phyloP scores from a whole-genome alignment of 2,888 invertebrate genomes.

The Hyposoter dolosus region DNA sequence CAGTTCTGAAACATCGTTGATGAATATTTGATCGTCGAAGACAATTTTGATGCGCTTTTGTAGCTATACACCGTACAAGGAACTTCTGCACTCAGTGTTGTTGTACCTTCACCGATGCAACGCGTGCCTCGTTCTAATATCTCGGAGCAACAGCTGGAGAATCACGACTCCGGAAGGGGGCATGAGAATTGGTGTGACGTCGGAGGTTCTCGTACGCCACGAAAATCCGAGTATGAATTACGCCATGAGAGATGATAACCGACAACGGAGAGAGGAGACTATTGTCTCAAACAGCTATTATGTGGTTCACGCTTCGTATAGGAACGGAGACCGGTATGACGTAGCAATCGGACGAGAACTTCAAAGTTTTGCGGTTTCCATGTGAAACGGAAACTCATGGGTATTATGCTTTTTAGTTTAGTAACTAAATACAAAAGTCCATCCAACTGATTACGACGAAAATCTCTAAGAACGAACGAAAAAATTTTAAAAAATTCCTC shows the following conservation, averaged over 20 bases:
- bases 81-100: conserved; percentile 29
- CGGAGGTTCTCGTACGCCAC: conserved; percentile 4
- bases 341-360: conserved; percentile 21
- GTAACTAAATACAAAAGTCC: too few relatives aligned
- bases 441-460: background rate
- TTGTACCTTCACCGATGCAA: conserved; percentile 7
- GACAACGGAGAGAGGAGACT: conserved; percentile 40
- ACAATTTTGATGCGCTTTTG: background rate
- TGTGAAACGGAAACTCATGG: conserved; percentile 34
- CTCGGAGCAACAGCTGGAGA: conserved; percentile 34
- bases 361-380: conserved; percentile 18
- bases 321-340: background rate
- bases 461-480: background rate
- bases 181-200: conserved; percentile 9
- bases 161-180: conserved; percentile 24
- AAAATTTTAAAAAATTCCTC: background rate
- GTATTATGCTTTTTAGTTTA: background rate
- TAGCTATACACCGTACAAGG: conserved; percentile 25
- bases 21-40: background rate
- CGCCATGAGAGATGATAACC: conserved; percentile 43
- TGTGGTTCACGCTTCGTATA: conserved; percentile 25
- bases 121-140: conserved; percentile 14
- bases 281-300: conserved; percentile 54
- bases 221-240: conserved; percentile 53
- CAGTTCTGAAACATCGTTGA: background rate